A percentile compares a stretch with the other conserved stretches of the same genome.
phyloP scores from a whole-genome alignment of 2,797 vertebrate species.

The Natrix natrix region DNA sequence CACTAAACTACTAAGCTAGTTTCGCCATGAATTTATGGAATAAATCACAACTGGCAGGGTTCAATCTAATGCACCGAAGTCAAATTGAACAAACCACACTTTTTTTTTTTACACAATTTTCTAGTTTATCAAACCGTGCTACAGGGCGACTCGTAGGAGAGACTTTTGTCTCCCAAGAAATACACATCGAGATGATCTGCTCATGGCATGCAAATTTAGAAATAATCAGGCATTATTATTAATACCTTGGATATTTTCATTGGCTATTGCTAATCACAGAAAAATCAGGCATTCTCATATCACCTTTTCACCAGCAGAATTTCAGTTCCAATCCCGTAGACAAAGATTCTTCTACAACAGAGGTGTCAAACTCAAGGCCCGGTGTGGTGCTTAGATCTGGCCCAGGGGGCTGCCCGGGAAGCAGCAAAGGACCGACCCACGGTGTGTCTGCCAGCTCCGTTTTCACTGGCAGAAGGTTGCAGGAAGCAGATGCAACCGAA shows the following conservation, averaged over 20 bases:
- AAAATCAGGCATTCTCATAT: not conserved
- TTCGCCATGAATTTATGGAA: not conserved
- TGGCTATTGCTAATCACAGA: not conserved
- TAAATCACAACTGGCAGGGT: not conserved
- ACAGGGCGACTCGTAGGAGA: not conserved
- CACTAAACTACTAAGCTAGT: not conserved
- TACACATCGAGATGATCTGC: not conserved
- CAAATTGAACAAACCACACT: not conserved
- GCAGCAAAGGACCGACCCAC: too few species aligned
- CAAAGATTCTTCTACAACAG: not conserved
- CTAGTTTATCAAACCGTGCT: not conserved
- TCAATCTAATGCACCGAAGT: not conserved
- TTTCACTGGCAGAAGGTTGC: too few species aligned
- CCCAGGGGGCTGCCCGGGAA: too few species aligned
- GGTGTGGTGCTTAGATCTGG: too few species aligned
- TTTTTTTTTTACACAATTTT: not conserved
- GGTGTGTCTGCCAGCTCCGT: too few species aligned
- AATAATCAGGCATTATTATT: not conserved
- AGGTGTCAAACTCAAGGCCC: too few species aligned
- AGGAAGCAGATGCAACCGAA: too few species aligned
- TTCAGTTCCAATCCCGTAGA: not conserved
- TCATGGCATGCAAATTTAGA: not conserved
- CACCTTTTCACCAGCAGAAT: not conserved
- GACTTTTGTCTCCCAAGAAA: not conserved
- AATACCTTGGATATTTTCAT: not conserved